Evolutionary conservation across 1,140 invertebrate genomes (phyloP).

Genomic region (Brevipalpus yothersi): DNA sequence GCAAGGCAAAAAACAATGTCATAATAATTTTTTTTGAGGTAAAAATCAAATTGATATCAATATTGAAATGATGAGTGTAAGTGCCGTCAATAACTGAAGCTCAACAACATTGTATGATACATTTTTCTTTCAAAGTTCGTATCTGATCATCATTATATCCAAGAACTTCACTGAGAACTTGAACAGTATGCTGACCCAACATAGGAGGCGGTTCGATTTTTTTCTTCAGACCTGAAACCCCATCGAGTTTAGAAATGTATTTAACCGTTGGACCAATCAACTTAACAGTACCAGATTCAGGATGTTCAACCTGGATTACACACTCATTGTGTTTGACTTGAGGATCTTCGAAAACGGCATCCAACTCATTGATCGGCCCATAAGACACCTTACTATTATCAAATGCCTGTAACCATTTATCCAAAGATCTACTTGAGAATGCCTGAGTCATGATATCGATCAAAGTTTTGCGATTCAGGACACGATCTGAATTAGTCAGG

Average conservation of each 20-base stretch:
- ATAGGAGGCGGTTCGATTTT: slow-evolving; percentile 31
- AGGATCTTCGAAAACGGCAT: slow-evolving; percentile 59
- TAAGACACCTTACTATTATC: slow-evolving; percentile 50
- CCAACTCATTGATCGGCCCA: slow-evolving; percentile 65
- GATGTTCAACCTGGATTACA: slow-evolving; percentile 48
- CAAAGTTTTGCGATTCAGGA: slow-evolving; percentile 43
- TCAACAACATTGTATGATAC: not conserved
- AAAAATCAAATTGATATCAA: too few species aligned
- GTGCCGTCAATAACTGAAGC: too few species aligned
- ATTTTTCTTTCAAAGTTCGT: not conserved
- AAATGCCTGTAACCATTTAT: slow-evolving; percentile 49
- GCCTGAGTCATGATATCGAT: slow-evolving; percentile 27
- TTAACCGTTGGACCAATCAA: slow-evolving; percentile 55
- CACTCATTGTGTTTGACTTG: slow-evolving; percentile 47
- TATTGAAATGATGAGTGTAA: too few species aligned
- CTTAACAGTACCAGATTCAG: slow-evolving; percentile 39
- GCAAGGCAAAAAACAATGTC: too few species aligned
- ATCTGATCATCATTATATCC: slow-evolving; percentile 8
- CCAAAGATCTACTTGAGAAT: slow-evolving; percentile 38
- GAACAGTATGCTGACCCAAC: slow-evolving; percentile 60
- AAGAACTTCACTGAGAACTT: slow-evolving; percentile 42
- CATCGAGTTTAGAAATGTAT: slow-evolving; percentile 30
- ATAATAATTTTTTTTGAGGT: too few species aligned
- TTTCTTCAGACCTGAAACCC: slow-evolving; percentile 25
- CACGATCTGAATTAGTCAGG: slow-evolving; percentile 41